Evolutionary conservation across 2,888 invertebrate species (phyloP).

Genomic region (Nomada fucata): DNA sequence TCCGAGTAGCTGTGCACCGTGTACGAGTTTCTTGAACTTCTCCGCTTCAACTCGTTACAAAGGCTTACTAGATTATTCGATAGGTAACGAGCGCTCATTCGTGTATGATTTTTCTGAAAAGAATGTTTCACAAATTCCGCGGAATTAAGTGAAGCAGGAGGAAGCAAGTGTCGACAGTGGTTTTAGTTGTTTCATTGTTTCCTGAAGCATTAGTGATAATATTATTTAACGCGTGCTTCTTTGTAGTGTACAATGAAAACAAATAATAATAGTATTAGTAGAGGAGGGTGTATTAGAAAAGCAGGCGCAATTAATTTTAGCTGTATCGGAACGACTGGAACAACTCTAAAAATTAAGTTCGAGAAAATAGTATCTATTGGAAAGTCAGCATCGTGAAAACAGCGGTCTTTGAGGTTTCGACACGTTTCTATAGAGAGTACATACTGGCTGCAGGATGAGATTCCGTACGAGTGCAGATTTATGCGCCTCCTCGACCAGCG

Average conservation of each 20-base stretch:
- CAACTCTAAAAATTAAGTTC: background rate
- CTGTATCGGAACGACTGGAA: too few species aligned
- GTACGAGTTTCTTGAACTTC: constrained; percentile 9
- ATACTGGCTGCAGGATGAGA: background rate
- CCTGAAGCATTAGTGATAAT: too few species aligned
- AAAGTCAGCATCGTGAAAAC: background rate
- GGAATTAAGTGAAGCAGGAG: too few species aligned
- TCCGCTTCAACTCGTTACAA: background rate
- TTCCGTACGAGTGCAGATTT: constrained; percentile 38
- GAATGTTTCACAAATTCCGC: background rate
- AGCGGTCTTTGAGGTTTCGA: constrained; percentile 8
- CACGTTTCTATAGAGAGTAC: background rate
- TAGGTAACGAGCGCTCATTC: background rate
- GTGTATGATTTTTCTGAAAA: background rate
- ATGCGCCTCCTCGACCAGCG: constrained; percentile 37
- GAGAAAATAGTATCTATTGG: background rate
- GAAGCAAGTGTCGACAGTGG: too few species aligned
- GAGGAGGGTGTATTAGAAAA: too few species aligned
- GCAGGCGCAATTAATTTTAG: too few species aligned
- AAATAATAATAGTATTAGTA: too few species aligned
- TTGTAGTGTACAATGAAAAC: too few species aligned
- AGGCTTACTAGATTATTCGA: background rate
- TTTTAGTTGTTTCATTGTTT: too few species aligned
- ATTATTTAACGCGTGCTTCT: too few species aligned
- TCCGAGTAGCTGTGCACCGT: background rate